phyloP scores from a whole-genome alignment of 2,888 invertebrate genomes.

The Pemphredon lugubris region DNA sequence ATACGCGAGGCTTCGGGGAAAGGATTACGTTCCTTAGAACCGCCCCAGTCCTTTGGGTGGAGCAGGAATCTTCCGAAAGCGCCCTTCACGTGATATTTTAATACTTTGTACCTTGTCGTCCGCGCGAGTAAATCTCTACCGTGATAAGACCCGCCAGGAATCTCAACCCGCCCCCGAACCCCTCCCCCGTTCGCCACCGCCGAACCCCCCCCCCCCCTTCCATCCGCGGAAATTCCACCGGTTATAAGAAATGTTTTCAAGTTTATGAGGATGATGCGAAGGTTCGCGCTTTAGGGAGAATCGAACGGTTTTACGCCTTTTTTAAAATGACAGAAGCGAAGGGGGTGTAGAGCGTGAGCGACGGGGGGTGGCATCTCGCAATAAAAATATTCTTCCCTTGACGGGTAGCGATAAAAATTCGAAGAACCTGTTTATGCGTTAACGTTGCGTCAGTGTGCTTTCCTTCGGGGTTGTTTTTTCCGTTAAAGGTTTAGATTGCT shows the following conservation, averaged over 20 bases:
- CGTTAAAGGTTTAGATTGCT: no score
- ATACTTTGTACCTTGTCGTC: conserved; percentile 66
- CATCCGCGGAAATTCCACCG: conserved; percentile 62
- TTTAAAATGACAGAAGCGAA: conserved; percentile 46
- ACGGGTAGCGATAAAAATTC: conserved; percentile 41
- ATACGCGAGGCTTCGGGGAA: background rate
- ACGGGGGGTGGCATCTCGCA: conserved; percentile 26
- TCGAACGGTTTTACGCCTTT: conserved; percentile 40
- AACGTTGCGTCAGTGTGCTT: no score
- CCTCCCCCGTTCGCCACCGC: no score
- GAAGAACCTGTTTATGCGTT: conserved; percentile 18
- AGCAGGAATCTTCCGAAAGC: conserved; percentile 56
- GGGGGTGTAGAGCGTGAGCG: no score
- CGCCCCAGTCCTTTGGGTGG: conserved; percentile 40
- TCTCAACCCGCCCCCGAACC: no score
- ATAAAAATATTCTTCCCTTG: conserved; percentile 46
- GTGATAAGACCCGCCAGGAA: conserved; percentile 66
- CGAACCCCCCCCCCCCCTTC: no score
- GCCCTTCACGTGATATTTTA: conserved; percentile 72
- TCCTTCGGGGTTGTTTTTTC: no score
- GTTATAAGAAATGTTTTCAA: conserved; percentile 68
- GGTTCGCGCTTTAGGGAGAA: conserved; percentile 36
- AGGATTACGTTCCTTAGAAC: conserved; percentile 17
- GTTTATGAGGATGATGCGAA: conserved; percentile 62
- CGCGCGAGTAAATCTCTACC: conserved; percentile 71